Percentiles rank a stretch among this genome's conserved stretches.
Evolutionary conservation across 2,888 invertebrate species (phyloP).

Genomic region (Drosophila putrida): DNA sequence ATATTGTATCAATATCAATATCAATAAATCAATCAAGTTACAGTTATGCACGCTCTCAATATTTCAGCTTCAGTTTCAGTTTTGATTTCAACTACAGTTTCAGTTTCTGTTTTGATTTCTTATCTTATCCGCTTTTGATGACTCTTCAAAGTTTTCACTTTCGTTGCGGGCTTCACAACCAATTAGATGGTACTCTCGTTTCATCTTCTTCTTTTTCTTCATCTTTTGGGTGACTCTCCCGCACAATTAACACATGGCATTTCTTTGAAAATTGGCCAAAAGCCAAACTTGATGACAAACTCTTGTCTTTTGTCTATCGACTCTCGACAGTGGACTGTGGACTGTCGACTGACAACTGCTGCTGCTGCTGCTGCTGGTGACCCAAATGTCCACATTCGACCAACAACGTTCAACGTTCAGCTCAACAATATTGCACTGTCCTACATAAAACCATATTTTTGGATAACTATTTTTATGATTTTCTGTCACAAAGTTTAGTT

Average conservation of each 20-base stretch:
- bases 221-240: conserved; percentile 25
- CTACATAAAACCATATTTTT: conserved; percentile 19
- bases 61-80: conserved; percentile 12
- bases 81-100: conserved; percentile 8
- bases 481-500: neutral
- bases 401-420: conserved; percentile 38
- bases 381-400: conserved; percentile 61
- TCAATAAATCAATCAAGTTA: conserved; percentile 31
- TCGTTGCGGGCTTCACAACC: conserved; percentile 27
- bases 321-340: conserved; percentile 32
- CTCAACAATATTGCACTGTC: conserved; percentile 29
- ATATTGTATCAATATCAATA: conserved; percentile 11
- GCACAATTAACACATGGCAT: conserved; percentile 41
- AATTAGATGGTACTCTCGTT: conserved; percentile 30
- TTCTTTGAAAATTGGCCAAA: conserved; percentile 41
- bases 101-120: conserved; percentile 12
- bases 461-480: neutral
- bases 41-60: conserved; percentile 29
- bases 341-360: conserved; percentile 34
- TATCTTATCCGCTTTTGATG: conserved; percentile 5
- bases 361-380: conserved; percentile 43
- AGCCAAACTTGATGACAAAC: conserved; percentile 39
- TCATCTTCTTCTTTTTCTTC: neutral
- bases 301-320: conserved; percentile 15
- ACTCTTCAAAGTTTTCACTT: conserved; percentile 48